Percentiles rank a stretch among this genome's conserved stretches.
phyloP scores from a whole-genome alignment of 2,888 invertebrate species.

The Abscondita cerata region DNA sequence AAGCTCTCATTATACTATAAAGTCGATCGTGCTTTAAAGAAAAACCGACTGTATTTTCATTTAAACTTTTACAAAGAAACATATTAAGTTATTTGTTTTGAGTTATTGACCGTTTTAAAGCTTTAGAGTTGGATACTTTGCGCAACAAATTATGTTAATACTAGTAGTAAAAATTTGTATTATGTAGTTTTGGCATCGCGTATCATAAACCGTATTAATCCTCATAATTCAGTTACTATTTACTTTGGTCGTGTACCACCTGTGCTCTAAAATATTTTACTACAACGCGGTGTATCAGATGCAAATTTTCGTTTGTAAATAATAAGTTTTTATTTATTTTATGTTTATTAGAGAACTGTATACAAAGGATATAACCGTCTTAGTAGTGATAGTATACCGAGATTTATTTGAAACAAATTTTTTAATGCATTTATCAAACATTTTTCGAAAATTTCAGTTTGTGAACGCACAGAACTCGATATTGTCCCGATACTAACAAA shows the following conservation, averaged over 20 bases:
- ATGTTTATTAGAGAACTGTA: too few species aligned
- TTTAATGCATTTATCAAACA: too few species aligned
- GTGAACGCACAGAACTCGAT: too few species aligned
- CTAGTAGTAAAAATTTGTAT: background rate
- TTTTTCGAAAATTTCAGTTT: too few species aligned
- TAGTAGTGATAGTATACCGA: too few species aligned
- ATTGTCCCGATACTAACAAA: too few species aligned
- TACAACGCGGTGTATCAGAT: too few species aligned
- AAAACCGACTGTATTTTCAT: slow-evolving; percentile 4
- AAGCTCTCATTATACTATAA: background rate
- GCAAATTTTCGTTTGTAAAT: too few species aligned
- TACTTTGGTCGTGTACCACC: slow-evolving; percentile 12
- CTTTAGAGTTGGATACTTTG: background rate
- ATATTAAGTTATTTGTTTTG: background rate
- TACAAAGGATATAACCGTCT: too few species aligned
- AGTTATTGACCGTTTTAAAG: background rate
- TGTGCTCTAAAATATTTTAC: slow-evolving; percentile 12
- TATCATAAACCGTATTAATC: slow-evolving; percentile 13
- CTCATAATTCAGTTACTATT: slow-evolving; percentile 11
- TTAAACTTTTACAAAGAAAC: background rate
- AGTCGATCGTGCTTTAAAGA: slow-evolving; percentile 1
- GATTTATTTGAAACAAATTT: too few species aligned
- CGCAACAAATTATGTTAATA: background rate
- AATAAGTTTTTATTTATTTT: too few species aligned
- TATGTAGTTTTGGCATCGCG: background rate